Base-by-base conservation (phyloP, 2,888 invertebrate genomes). In the Dermolepida albohirtum region DNA sequence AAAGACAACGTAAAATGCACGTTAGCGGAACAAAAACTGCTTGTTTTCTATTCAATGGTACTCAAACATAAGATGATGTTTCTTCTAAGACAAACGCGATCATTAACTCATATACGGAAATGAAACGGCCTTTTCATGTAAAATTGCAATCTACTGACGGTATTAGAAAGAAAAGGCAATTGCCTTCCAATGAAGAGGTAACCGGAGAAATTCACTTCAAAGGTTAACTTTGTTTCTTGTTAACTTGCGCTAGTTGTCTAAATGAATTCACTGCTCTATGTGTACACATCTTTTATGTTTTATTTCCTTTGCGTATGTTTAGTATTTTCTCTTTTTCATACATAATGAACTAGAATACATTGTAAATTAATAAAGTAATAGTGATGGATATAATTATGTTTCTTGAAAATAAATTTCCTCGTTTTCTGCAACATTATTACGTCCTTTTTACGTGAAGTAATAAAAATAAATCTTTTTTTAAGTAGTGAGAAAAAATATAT, bases 31-130 rank as follows among this genome's bases (percentile, higher is more conserved):
- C 47, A 47, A 29, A 34, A 62, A 47, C 34, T 49, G 29, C 47
- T 44, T 59, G 27, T 14, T 59, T 34, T 34, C 34, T 34, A 34
- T 34, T 34, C 6, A 34, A 34, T 10, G 34, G 29, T 59, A 34
- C 47, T 47, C 47, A 47, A 34, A 34, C 29, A 47, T 47, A 47
- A 34, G 47, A 62, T 47, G 27, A 47, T 62, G 29, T 14, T 62
- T 47, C 34, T 10, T 34, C 16, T 47, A 34, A 47, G 16, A 62
- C 59, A 62, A 34, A 62, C 34, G 43, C 59, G 59, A 47, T 62
- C 59, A 62, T 62, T 62, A 62, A 62, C 59, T 65, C 54, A 34
- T 44, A 54, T 44, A 65, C 65, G 65, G 65, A 65, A 65, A 65
- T 44, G 29, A 29, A 51, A 44, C 65, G 22, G 34, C 14, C 14